Conservation (phyloP, 2,797 vertebrate genomes). For the Peromyscus attwateri region DNA sequence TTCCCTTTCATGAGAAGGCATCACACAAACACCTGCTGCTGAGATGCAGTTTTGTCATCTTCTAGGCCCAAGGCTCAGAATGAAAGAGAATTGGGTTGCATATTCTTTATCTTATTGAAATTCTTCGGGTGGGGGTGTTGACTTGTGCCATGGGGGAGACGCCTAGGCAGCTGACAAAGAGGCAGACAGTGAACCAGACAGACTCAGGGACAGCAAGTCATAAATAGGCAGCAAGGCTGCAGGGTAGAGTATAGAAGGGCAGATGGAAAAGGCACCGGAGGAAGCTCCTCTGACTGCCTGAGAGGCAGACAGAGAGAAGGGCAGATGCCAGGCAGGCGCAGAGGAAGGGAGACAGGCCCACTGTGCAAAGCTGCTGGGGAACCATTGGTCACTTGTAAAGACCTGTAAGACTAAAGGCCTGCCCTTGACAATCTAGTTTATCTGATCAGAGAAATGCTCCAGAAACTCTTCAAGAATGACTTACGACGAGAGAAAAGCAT, state of each 20-base stretch:
- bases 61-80: neutral
- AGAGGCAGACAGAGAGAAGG: neutral
- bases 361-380: neutral
- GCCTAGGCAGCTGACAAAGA: slow-evolving; percentile 26
- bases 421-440: neutral
- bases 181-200: slow-evolving; percentile 5
- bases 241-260: neutral
- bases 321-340: neutral
- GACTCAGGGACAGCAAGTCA: neutral
- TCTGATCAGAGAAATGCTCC: slow-evolving; percentile 6
- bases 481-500: slow-evolving; percentile 1
- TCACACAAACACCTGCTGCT: slow-evolving; percentile 70
- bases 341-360: neutral
- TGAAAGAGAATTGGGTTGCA: neutral
- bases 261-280: neutral
- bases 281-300: neutral
- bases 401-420: neutral
- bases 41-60: slow-evolving; percentile 36
- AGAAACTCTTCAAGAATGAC: neutral
- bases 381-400: neutral
- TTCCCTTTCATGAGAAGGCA: slow-evolving; percentile 66
- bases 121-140: neutral
- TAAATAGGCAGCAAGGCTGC: slow-evolving; percentile 11
- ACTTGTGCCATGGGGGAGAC: neutral
- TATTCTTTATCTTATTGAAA: neutral